Evolutionary conservation across 2,797 vertebrate species (phyloP).

Genomic region (Macropodus opercularis): DNA sequence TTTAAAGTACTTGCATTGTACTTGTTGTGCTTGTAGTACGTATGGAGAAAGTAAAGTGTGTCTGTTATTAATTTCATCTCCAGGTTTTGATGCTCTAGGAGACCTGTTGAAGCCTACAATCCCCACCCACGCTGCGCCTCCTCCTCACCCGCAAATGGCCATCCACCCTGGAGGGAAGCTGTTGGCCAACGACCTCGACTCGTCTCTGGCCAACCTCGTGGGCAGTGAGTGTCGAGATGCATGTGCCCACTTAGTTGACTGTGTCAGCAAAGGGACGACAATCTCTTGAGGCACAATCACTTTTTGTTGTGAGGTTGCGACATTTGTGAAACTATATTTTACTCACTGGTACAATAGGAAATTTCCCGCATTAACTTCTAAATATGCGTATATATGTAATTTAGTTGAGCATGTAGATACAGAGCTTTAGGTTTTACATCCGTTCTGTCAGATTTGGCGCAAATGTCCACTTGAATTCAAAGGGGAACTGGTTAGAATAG

Average conservation of each 20-base stretch:
- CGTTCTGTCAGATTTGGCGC: too few relatives aligned
- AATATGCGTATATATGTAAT: too few relatives aligned
- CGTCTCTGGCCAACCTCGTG: conserved; percentile 89
- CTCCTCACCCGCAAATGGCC: conserved; percentile 70
- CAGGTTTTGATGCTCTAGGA: conserved; percentile 83
- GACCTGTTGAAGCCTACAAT: conserved; percentile 87
- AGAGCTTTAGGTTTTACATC: too few relatives aligned
- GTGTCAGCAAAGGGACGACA: background rate
- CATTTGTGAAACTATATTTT: background rate
- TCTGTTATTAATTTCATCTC: background rate
- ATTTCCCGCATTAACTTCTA: too few relatives aligned
- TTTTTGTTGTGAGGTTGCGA: background rate
- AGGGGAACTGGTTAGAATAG: too few relatives aligned
- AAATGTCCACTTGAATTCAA: too few relatives aligned
- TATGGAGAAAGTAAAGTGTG: too few relatives aligned
- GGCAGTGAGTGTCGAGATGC: conserved; percentile 85
- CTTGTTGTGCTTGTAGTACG: too few relatives aligned
- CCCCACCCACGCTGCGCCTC: conserved; percentile 78
- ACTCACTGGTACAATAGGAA: background rate
- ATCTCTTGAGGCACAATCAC: background rate
- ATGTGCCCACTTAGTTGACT: background rate
- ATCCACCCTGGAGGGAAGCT: conserved; percentile 82
- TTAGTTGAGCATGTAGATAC: too few relatives aligned
- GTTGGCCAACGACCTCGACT: conserved; percentile 88
- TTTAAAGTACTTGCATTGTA: background rate